Evolutionary conservation across 2,888 invertebrate species (phyloP).

Genomic region (Neocrepidodera transversa): DNA sequence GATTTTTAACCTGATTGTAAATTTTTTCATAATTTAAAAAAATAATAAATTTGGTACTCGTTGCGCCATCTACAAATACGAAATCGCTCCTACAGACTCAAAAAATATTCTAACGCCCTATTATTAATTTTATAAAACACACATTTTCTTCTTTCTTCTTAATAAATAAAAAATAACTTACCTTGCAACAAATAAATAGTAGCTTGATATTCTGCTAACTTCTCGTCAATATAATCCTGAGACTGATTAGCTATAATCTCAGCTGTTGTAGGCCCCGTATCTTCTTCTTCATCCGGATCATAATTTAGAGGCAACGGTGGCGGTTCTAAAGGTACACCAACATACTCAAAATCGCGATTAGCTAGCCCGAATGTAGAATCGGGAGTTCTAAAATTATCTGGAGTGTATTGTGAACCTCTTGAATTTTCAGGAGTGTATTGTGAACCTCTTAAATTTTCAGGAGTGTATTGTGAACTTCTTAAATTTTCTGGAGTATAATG

Average conservation of each 20-base stretch:
- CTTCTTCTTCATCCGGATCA: conserved; percentile 69
- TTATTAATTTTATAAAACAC: no score
- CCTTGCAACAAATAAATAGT: conserved; percentile 91
- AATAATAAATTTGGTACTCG: no score
- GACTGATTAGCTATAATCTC: conserved; percentile 93
- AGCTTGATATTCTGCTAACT: conserved; percentile 90
- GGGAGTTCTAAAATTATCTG: conserved; percentile 18
- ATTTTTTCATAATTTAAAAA: no score
- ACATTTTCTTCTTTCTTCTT: no score
- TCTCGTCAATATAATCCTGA: conserved; percentile 93
- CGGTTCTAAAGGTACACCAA: conserved; percentile 80
- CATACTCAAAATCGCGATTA: conserved; percentile 71
- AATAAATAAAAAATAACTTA: no score
- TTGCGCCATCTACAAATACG: no score
- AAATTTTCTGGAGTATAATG: conserved; percentile 30
- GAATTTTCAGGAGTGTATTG: background rate
- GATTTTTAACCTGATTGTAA: no score
- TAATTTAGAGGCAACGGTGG: conserved; percentile 60
- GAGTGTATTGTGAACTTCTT: background rate
- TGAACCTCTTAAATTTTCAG: conserved; percentile 37
- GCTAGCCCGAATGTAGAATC: conserved; percentile 59
- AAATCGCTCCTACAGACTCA: no score
- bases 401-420: background rate
- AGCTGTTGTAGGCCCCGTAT: conserved; percentile 84
- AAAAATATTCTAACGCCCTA: no score